These are phyloP conservation scores for Catharus fuscescens DNA, from an alignment of 2,113 vertebrate species.

Conservation along the genomic window DNA sequence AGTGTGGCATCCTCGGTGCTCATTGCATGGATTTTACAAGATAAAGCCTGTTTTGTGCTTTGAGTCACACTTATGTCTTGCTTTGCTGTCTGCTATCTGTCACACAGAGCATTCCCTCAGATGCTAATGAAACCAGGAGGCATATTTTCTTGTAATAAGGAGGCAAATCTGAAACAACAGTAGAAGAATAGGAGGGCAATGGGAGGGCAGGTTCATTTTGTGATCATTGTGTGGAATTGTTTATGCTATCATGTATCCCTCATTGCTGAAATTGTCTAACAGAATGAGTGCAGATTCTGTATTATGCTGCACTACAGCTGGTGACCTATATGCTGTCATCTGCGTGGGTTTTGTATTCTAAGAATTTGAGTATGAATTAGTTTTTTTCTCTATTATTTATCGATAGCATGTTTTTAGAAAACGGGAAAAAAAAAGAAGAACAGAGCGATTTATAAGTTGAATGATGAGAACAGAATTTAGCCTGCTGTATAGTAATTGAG, in stretches of 20 bases:
- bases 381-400: constrained; percentile 44
- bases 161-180: constrained; percentile 28
- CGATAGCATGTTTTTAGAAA: constrained; percentile 47
- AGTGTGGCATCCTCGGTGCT: not conserved
- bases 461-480: constrained; percentile 49
- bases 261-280: constrained; percentile 23
- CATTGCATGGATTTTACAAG: not conserved
- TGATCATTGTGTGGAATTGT: constrained; percentile 54
- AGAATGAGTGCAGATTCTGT: constrained; percentile 43
- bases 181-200: constrained; percentile 37
- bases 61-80: not conserved
- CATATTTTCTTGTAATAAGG: constrained; percentile 9
- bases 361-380: constrained; percentile 41
- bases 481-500: constrained; percentile 35
- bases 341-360: constrained; percentile 14
- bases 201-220: constrained; percentile 54
- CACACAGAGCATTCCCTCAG: not conserved
- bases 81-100: not conserved
- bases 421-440: not conserved
- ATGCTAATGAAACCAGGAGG: not conserved
- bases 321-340: constrained; percentile 65
- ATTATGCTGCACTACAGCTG: constrained; percentile 44
- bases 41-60: not conserved
- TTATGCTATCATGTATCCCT: constrained; percentile 37
- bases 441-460: constrained; percentile 26